phyloP scores from a whole-genome alignment of 2,113 vertebrate species.

The Cisticola juncidis region DNA sequence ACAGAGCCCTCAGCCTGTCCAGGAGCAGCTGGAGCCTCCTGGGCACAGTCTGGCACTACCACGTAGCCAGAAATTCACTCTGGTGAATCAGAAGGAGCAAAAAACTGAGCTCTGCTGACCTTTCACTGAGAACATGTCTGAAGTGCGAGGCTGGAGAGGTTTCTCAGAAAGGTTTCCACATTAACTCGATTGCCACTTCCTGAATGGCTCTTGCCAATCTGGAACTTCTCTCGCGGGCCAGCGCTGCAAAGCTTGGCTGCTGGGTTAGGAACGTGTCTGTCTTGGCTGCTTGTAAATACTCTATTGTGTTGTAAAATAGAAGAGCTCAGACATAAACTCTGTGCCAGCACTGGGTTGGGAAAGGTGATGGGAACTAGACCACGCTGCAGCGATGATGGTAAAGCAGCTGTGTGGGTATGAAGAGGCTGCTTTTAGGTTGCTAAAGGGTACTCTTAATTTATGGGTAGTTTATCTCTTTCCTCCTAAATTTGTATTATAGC shows the following conservation, averaged over 20 bases:
- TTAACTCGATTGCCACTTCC: neutral
- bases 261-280: neutral
- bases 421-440: constrained; percentile 16
- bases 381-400: neutral
- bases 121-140: neutral
- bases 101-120: neutral
- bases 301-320: constrained; percentile 21
- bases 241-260: neutral
- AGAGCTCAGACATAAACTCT: neutral
- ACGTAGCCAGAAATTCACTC: accelerated
- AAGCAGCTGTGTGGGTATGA: neutral
- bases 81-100: neutral
- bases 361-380: neutral
- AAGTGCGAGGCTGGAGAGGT: neutral
- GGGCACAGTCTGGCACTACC: neutral
- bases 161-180: neutral
- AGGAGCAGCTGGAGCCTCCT: neutral
- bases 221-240: neutral
- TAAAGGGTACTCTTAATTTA: constrained; percentile 21
- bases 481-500: neutral
- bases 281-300: constrained; percentile 52
- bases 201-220: neutral
- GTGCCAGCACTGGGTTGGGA: constrained; percentile 14
- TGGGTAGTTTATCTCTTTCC: neutral
- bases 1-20: neutral